Percentiles rank a stretch among this genome's conserved stretches.
phyloP scores from a whole-genome alignment of 2,797 vertebrate species.

The Fratercula arctica region DNA sequence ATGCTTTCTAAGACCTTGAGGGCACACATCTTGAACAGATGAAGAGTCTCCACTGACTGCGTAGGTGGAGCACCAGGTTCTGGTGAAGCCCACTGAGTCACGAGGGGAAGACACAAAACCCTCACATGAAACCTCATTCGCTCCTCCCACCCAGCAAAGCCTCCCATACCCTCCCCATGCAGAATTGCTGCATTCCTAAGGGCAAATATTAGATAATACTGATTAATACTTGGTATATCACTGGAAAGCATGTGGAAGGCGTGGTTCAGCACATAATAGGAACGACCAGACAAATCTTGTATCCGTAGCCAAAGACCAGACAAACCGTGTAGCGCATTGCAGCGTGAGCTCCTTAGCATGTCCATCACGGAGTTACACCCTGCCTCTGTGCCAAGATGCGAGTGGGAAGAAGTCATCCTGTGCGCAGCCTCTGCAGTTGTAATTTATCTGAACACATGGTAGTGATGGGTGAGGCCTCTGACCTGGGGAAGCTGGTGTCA shows the following conservation, averaged over 20 bases:
- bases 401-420: neutral
- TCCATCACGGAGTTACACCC: neutral
- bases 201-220: neutral
- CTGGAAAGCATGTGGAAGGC: neutral
- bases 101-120: neutral
- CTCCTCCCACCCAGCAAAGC: neutral
- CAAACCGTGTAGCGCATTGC: neutral
- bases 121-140: neutral
- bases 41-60: neutral
- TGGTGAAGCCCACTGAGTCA: neutral
- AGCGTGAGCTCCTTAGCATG: neutral
- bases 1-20: neutral
- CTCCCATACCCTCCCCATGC: neutral
- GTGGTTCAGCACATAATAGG: fast-evolving
- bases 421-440: neutral
- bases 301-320: neutral
- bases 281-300: neutral
- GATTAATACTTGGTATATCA: neutral
- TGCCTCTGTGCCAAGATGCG: fast-evolving
- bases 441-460: neutral
- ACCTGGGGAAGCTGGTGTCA: neutral
- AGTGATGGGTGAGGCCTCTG: neutral
- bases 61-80: neutral
- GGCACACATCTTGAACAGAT: neutral
- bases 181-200: neutral